Base-by-base conservation (phyloP, 2,113 vertebrate genomes). In the Macroglossus sobrinus region DNA sequence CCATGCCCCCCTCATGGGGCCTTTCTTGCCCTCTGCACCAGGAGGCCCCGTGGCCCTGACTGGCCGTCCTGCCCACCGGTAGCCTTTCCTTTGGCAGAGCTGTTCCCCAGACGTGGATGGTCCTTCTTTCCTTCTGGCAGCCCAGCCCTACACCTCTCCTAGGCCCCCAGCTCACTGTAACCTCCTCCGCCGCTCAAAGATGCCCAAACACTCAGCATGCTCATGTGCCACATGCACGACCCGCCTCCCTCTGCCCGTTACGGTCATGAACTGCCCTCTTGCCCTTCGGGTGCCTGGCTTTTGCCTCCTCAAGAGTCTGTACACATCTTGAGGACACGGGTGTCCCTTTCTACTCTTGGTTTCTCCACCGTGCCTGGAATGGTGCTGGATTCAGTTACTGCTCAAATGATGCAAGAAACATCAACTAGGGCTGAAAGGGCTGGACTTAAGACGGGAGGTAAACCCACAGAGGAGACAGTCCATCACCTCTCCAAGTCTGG, bases 151-250 rank as follows among this genome's bases (percentile, higher is more conserved):
- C 3, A 22, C 43, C n/a, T 28, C 66, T 33, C 30, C 68, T 5
- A 24, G 40, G 45, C 3, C 22, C 26, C 13, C 30, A 3, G 35
- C 35, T 45, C 69, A 68, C 16, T 35, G 10, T 0, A 2, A 38
- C 69, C 47, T 33, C 13, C 80, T 16, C 33, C 15, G 57, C 18
- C 18, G 7, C 14, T n/a, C 33, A 59, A 13, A 53, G 43, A 80
- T 13, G 26, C 10, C 21, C 30, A 53, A 5, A 22, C 68, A 14
- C 16, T 1, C 3, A 19, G 57, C 30, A 16, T 66, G 15, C 21
- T 9, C 4, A 1, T 4, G 22, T 18, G 33, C 6, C 9, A 10
- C 1, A 5, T n/a, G 9, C 33, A 28, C 3, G 7, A 5, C 3
- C 38, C 79, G 5, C 7, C 22, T 15, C 55, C 26, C 22, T n/a